Evolutionary conservation across 2,888 invertebrate species (phyloP).

Genomic region (Macropis europaea): DNA sequence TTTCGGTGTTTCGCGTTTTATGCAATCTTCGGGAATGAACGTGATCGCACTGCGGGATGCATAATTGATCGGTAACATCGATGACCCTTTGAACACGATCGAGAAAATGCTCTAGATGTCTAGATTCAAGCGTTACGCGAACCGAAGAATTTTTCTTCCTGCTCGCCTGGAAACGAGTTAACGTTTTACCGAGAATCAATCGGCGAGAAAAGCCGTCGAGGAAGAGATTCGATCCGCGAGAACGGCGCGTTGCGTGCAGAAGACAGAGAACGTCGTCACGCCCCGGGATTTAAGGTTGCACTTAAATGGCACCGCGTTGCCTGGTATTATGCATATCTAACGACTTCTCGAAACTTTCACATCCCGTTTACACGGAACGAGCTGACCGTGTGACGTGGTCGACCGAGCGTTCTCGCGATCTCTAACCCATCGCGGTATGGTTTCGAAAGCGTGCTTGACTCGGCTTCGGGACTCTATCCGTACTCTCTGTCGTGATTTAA

Average conservation of each 20-base stretch:
- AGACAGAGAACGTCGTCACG: conserved; percentile 49
- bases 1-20: conserved; percentile 48
- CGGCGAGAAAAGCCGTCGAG: background rate
- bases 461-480: too few species aligned
- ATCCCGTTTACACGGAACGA: conserved; percentile 60
- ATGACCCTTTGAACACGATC: too few species aligned
- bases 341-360: conserved; percentile 68
- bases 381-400: conserved; percentile 57
- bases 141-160: background rate
- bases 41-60: conserved; percentile 65
- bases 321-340: conserved; percentile 68
- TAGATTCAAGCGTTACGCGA: too few species aligned
- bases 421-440: background rate
- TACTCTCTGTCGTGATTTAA: background rate
- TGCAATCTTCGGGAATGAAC: conserved; percentile 59
- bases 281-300: conserved; percentile 40
- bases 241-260: background rate
- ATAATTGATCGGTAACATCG: conserved; percentile 67
- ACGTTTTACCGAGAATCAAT: conserved; percentile 5
- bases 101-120: too few species aligned
- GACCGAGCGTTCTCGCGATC: conserved; percentile 64
- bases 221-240: background rate
- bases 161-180: conserved; percentile 20
- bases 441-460: conserved; percentile 45
- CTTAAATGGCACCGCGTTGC: conserved; percentile 51